phyloP scores from a whole-genome alignment of 2,888 invertebrate species.

The Flabesymbios commensalis region DNA sequence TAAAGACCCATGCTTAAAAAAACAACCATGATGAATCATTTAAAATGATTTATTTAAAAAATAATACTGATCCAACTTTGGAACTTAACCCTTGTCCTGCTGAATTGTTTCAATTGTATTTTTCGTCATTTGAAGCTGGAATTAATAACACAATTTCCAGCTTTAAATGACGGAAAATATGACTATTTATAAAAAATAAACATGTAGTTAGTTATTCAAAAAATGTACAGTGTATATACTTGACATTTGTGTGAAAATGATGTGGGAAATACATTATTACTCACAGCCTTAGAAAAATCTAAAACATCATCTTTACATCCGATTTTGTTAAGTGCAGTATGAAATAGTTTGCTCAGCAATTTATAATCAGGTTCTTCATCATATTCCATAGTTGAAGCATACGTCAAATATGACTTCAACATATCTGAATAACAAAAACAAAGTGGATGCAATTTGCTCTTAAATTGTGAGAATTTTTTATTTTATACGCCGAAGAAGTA shows the following conservation, averaged over 20 bases:
- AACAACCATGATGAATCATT: no score
- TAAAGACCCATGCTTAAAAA: no score
- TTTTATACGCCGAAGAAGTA: no score
- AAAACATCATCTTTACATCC: conserved; percentile 23
- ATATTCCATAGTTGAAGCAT: conserved; percentile 74
- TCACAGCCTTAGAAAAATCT: neutral
- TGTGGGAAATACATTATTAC: conserved; percentile 6
- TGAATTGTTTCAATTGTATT: no score
- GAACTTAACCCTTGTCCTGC: no score
- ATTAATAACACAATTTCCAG: no score
- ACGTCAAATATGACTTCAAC: conserved; percentile 71
- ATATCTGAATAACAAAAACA: conserved; percentile 60
- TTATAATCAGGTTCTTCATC: conserved; percentile 78
- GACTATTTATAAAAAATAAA: no score
- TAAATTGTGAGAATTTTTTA: neutral
- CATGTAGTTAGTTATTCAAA: no score
- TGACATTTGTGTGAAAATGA: neutral
- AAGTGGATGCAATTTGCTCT: neutral
- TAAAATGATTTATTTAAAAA: no score
- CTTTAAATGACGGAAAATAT: no score
- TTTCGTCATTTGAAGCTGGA: no score
- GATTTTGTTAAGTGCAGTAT: conserved; percentile 67
- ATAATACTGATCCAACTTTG: no score
- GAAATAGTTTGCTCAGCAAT: conserved; percentile 72
- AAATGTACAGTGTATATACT: neutral